phyloP scores from a whole-genome alignment of 2,113 vertebrate species.

The Parus major region DNA sequence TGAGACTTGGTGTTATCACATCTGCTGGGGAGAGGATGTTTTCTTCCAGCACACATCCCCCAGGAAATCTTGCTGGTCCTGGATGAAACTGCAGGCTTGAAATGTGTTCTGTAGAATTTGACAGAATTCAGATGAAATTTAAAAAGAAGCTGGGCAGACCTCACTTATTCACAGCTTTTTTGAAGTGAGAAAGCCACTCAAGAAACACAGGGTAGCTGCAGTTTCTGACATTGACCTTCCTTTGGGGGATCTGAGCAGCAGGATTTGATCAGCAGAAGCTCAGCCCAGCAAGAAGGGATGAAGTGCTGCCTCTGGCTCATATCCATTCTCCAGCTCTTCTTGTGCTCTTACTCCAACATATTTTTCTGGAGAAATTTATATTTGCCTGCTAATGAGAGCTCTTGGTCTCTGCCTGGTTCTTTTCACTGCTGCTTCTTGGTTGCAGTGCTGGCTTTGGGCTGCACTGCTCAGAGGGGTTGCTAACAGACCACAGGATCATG shows the following conservation, averaged over 20 bases:
- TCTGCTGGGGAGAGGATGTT: not conserved
- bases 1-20: not conserved
- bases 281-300: not conserved
- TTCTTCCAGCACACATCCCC: not conserved
- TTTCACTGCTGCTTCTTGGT: not conserved
- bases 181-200: not conserved
- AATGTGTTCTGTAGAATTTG: not conserved
- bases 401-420: not conserved
- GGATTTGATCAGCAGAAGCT: not conserved
- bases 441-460: not conserved
- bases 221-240: not conserved
- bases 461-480: not conserved
- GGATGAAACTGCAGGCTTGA: not conserved
- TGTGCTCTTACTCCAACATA: rapidly evolving
- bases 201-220: not conserved
- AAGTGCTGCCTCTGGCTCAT: not conserved
- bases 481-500: no score
- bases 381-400: not conserved
- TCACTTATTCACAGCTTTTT: not conserved
- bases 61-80: not conserved
- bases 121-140: not conserved
- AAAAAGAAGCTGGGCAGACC: not conserved
- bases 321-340: not conserved
- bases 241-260: not conserved
- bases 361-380: not conserved